A percentile compares a stretch with the other conserved stretches of the same genome.
Evolutionary conservation across 2,113 vertebrate genomes (phyloP).

Genomic region (Neolamprologus hecqui): DNA sequence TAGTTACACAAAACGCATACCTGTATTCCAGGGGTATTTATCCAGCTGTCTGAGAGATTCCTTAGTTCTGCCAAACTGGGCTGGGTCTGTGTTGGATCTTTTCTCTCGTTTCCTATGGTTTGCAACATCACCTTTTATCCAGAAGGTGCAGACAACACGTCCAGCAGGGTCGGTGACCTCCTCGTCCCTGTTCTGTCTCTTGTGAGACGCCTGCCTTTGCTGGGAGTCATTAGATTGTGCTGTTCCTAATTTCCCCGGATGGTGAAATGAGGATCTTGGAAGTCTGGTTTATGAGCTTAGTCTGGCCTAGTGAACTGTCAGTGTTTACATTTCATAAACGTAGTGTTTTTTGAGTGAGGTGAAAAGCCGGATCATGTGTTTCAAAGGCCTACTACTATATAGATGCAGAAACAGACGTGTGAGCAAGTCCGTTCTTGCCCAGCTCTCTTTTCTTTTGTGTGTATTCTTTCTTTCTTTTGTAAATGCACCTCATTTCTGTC

Average conservation of each 20-base stretch:
- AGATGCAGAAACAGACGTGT: background rate
- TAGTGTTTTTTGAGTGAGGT: constrained; percentile 60
- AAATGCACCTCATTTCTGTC: constrained; percentile 35
- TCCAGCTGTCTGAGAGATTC: background rate
- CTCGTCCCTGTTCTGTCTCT: background rate
- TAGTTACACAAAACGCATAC: background rate
- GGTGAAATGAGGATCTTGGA: constrained; percentile 30
- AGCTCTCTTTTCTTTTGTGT: background rate
- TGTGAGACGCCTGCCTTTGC: background rate
- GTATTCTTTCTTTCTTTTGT: constrained; percentile 17
- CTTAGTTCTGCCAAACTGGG: background rate
- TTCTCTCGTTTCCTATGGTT: background rate
- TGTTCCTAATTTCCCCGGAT: constrained; percentile 9
- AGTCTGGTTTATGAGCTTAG: constrained; percentile 52
- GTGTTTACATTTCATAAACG: constrained; percentile 73
- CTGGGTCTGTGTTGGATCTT: background rate
- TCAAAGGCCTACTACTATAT: constrained; percentile 31
- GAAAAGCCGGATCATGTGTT: constrained; percentile 51
- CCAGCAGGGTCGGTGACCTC: background rate
- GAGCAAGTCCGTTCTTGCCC: background rate
- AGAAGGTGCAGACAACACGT: background rate
- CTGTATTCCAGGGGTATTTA: constrained; percentile 13
- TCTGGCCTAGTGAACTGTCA: constrained; percentile 61
- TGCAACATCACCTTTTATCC: background rate
- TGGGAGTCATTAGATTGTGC: constrained; percentile 24